Base-by-base conservation (phyloP, 2,888 invertebrate genomes). In the Euspilapteryx auroguttella region DNA sequence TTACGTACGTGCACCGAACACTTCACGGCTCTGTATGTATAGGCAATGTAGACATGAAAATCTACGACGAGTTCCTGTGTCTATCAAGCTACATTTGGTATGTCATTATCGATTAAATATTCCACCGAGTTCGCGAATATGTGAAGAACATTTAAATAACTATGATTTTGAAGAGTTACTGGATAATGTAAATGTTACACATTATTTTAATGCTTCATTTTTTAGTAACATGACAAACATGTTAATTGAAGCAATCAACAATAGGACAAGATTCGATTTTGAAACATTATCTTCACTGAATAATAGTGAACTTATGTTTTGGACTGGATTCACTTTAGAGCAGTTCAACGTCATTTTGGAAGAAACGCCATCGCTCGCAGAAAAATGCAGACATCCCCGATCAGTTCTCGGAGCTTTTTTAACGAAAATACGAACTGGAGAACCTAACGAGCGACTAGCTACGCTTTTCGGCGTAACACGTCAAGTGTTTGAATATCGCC, bases 91-190 rank as follows among this genome's bases (percentile, higher is more conserved):
- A 15, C 21, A 28, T 28, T n/a, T 33, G 4, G 21, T 33, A 5
- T 33, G 32, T 7, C 26, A 33, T 24, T 33, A 33, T 9, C 28
- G 28, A 24, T 13, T 33, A 23, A 30, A 33, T 28, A 33, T 33
- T 33, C 33, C 32, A 25, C 28, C 32, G 13, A 29, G 29, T 32
- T 15, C 32, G 12, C 28, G 32, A 29, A 17, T 32, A 26, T 32
- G 29, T 21, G 11, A 32, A 20, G 32, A 29, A 15, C 32, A 32
- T 29, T 32, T 32, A 24, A 24, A 12, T 14, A 29, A 20, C n/a
- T 17, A 14, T n/a, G 25, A 31, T 23, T 23, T 28, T 14, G 28
- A 33, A 12, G 30, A 30, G 21, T 2, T 33, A 28, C 17, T 33
- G 20, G 30, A 24, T 13, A 31, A 31, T 23, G 25, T 33, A 12